Evolutionary conservation across 2,888 invertebrate species (phyloP).

Genomic region (Perizoma flavofasciatum): DNA sequence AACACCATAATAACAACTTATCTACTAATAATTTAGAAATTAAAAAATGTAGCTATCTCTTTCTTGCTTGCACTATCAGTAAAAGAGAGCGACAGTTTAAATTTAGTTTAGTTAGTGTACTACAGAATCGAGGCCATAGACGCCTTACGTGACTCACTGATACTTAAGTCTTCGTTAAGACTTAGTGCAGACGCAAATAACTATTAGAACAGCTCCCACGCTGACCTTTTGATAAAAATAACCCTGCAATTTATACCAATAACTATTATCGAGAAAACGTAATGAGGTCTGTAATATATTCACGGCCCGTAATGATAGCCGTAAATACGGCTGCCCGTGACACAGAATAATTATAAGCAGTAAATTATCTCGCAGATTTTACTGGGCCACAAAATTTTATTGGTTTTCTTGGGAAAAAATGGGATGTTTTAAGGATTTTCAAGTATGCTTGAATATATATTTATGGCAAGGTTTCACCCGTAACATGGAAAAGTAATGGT

Average conservation of each 20-base stretch:
- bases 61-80: too few species aligned
- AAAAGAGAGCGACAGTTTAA: too few species aligned
- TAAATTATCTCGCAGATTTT: constrained; percentile 27
- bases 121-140: too few species aligned
- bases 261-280: constrained; percentile 6
- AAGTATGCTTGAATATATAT: background rate
- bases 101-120: too few species aligned
- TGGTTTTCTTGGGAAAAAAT: constrained; percentile 22
- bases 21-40: too few species aligned
- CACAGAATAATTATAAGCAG: constrained; percentile 29
- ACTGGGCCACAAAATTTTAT: constrained; percentile 27
- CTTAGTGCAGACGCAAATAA: too few species aligned
- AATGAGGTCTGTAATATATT: constrained; percentile 23
- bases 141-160: too few species aligned
- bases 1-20: too few species aligned
- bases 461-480: background rate
- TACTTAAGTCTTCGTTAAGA: too few species aligned
- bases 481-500: background rate
- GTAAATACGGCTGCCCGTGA: constrained; percentile 24
- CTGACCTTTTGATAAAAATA: too few species aligned
- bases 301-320: constrained; percentile 18
- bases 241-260: background rate
- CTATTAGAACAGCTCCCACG: too few species aligned
- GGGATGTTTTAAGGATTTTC: constrained; percentile 4
- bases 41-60: too few species aligned